Conservation (phyloP, 1,140 invertebrate species). For the Alviniconcha marisindica region DNA sequence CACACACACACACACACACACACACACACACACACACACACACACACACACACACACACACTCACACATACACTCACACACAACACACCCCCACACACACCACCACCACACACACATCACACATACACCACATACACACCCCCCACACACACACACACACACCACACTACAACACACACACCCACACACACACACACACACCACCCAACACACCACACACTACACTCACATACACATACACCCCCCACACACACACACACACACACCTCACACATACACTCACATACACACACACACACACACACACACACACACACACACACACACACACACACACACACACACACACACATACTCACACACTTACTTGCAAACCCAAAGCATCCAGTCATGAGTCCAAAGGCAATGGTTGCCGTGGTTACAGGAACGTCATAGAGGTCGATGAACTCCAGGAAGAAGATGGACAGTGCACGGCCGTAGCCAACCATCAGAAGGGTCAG, state of each 20-base stretch:
- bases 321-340: background rate
- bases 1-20: too few relatives aligned
- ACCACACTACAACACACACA: too few relatives aligned
- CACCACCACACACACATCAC: too few relatives aligned
- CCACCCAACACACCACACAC: too few relatives aligned
- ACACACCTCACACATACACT: background rate
- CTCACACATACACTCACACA: too few relatives aligned
- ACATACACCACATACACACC: too few relatives aligned
- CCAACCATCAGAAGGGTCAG: constrained; percentile 33
- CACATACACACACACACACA: background rate
- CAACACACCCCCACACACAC: too few relatives aligned
- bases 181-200: too few relatives aligned
- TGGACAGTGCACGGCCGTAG: constrained; percentile 24
- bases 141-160: too few relatives aligned
- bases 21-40: too few relatives aligned
- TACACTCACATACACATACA: too few relatives aligned
- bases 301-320: background rate
- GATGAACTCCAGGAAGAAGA: constrained; percentile 43
- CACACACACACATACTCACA: background rate
- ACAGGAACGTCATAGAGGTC: constrained; percentile 13
- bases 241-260: background rate
- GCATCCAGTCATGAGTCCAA: constrained; percentile 19
- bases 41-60: too few relatives aligned
- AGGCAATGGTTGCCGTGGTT: constrained; percentile 17
- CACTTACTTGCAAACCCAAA: constrained; percentile 33